Conservation (phyloP, 2,113 vertebrate genomes). For the Ptilonorhynchus violaceus region DNA sequence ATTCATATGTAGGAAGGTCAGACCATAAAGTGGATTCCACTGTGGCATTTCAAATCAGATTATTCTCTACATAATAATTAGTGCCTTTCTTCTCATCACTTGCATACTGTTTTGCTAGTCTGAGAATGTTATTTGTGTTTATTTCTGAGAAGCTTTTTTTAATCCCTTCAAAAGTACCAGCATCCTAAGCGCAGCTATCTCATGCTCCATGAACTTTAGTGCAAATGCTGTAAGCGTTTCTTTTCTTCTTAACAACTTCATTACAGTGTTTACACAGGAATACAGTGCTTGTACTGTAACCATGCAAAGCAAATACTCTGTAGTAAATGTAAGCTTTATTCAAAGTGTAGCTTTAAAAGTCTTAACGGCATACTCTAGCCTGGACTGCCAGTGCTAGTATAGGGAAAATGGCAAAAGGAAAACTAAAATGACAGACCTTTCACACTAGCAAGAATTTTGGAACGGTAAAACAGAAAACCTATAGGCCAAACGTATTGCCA, state of each 20-base stretch:
- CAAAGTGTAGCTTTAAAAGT: neutral
- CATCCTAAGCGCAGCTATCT: neutral
- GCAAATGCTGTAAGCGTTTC: neutral
- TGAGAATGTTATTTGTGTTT: neutral
- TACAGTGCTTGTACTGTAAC: neutral
- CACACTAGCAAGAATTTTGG: neutral
- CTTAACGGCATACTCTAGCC: neutral
- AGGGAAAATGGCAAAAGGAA: neutral
- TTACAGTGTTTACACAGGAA: conserved; percentile 2
- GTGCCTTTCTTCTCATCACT: neutral
- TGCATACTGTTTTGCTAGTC: neutral
- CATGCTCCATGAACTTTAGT: conserved; percentile 21
- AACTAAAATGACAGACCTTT: neutral
- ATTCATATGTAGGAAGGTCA: neutral
- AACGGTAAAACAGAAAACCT: neutral
- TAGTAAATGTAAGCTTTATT: conserved; percentile 18
- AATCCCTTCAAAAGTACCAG: conserved; percentile 1
- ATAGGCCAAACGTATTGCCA: neutral
- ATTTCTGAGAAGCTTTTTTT: conserved; percentile 1
- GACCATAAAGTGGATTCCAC: neutral
- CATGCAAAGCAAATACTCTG: neutral
- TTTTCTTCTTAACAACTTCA: conserved; percentile 19
- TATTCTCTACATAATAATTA: neutral
- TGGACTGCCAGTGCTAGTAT: neutral
- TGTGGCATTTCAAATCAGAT: neutral